Evolutionary conservation across 2,888 invertebrate genomes (phyloP), one percentile per base, ranked within the genome.

Genomic region (Elegia similella): DNA sequence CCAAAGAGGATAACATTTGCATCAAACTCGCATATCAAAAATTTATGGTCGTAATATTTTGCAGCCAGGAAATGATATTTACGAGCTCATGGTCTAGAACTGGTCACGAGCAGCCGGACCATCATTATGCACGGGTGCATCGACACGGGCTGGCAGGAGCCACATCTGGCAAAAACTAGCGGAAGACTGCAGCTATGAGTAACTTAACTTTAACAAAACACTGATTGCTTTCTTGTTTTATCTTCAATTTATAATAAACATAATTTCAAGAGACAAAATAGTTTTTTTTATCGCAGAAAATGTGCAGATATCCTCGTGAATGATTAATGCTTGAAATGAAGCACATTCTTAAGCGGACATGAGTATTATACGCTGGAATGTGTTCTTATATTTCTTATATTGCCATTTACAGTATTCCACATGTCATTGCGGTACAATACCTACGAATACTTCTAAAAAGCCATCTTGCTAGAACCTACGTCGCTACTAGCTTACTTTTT

Each of bases 81-180:
- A 53, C 30, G 15, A 43, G 23, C 43, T 53, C 32, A 34, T 38
- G 30, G 43, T 43, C 53, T 30, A 43, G 43, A 43, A 30, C 43
- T 53, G 8, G 53, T 53, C 43, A 53, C 53, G 53, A 53, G 29
- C 30, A 17, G 13, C 42, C 42, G 42, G 52, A 30, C 43, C 15
- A 30, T 53, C 42, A 43, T 53, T 53, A 53, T 53, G 43, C 53
- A 53, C 29, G 53, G 42, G 53, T 29, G 43, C 53, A 53, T 53
- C 52, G 52, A 52, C 52, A 42, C 43, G 42, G 12, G 42, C 8
- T 17, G 13, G 53, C 15, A 13, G 23, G 23, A 52, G 38, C 32
- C 13, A 8, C 38, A 38, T 13, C 10, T 30, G n/a, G 15, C 42
- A 43, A 52, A 53, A 30, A 42, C 53, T 43, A 6, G 43, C 42